phyloP scores from a whole-genome alignment of 2,113 vertebrate genomes.

The Jacana jacana region DNA sequence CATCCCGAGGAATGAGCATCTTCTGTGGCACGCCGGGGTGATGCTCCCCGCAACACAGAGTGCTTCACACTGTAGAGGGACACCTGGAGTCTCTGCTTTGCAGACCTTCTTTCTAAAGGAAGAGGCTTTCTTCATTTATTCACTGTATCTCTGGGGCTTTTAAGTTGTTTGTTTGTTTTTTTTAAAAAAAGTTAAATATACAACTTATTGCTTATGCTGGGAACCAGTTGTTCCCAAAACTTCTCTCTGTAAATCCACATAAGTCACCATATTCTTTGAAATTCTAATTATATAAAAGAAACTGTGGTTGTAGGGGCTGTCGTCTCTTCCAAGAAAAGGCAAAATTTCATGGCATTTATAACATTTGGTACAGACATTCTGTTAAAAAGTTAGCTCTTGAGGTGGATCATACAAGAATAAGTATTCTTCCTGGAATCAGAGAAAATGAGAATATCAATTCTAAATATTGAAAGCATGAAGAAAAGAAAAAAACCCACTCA shows the following conservation, averaged over 20 bases:
- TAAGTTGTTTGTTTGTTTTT: background rate
- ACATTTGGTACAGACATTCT: background rate
- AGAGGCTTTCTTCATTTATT: background rate
- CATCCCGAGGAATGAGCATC: background rate
- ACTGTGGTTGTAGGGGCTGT: background rate
- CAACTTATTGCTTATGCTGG: background rate
- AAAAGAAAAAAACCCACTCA: background rate
- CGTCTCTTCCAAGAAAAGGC: background rate
- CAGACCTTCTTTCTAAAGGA: background rate
- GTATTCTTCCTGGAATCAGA: background rate
- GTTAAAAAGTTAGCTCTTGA: background rate
- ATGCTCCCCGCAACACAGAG: background rate
- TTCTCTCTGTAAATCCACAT: background rate
- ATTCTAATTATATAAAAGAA: background rate
- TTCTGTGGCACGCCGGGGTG: rapidly evolving
- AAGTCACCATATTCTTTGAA: background rate
- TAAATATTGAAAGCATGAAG: background rate
- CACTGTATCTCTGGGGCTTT: background rate
- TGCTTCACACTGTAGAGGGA: background rate
- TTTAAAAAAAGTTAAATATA: background rate
- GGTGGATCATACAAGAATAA: background rate
- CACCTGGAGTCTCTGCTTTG: background rate
- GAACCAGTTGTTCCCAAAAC: background rate
- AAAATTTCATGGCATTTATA: background rate
- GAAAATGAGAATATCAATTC: background rate